phyloP scores from a whole-genome alignment of 2,888 invertebrate genomes.

The Zygogramma bicolorata region DNA sequence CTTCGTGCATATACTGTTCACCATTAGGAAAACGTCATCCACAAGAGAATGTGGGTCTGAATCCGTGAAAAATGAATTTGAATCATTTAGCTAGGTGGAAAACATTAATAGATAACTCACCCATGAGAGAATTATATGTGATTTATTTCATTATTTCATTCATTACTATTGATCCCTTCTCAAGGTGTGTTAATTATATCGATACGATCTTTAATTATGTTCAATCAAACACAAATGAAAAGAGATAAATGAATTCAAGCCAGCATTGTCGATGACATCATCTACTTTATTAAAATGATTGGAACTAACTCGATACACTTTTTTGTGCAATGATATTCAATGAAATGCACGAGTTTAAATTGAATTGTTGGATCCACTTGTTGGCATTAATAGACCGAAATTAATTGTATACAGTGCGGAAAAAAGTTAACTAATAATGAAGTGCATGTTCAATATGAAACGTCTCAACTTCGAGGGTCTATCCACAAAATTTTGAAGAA shows the following conservation, averaged over 20 bases:
- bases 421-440: neutral
- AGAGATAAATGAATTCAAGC: neutral
- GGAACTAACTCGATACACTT: constrained; percentile 6
- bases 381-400: neutral
- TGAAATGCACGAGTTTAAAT: neutral
- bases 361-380: constrained; percentile 9
- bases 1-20: too few relatives aligned
- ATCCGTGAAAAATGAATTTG: too few relatives aligned
- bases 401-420: neutral
- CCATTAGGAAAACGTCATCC: too few relatives aligned
- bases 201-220: neutral
- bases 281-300: constrained; percentile 7
- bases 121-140: neutral
- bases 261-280: constrained; percentile 1
- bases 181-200: constrained; percentile 9
- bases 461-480: too few relatives aligned
- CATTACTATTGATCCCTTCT: neutral
- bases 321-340: neutral
- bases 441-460: too few relatives aligned
- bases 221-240: neutral
- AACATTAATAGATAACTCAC: too few relatives aligned
- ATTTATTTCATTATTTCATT: neutral
- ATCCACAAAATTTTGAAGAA: too few relatives aligned
- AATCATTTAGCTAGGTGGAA: too few relatives aligned
- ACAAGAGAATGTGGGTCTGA: too few relatives aligned